Base-by-base conservation (phyloP, 1,140 invertebrate genomes). In the Heliconius nattereri region DNA sequence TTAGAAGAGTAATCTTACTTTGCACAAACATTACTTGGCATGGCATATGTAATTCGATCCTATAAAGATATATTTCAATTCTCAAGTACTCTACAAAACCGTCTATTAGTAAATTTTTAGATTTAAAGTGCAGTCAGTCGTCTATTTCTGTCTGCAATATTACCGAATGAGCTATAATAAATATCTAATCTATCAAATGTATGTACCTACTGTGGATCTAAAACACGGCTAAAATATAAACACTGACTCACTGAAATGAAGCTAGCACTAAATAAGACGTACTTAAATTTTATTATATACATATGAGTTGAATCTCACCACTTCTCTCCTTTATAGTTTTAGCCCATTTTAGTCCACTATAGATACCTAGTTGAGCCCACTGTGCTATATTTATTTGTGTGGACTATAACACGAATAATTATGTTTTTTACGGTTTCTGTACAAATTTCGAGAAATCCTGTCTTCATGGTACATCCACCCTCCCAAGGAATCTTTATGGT, bases 131-230 rank as follows among this genome's bases (percentile, higher is more conserved):
- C 26, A 26, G 26, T 66, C 23, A 54, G 60, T 29, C 23, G 40
- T 49, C 76, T 77, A 77, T 77, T 77, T 77, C 60, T 32, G 49
- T 77, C 45, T 66, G 40, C 70, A 77, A 71, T 77, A 77, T 77
- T 54, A 26, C 79, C 74, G 71, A 78, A 66, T 71, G 71, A 81
- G 75, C 75, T 57, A 54, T 78, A 78, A 78, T 73, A 57, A 78
- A 78, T 73, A 57, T 71, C 54, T 81, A 49, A 66, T 78, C 76
- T 40, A 81, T 81, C 54, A 76, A n/a, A 78, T 54, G 11, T 7
- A 52, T 75, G 19, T 52, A 20, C 1, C 7, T 49, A 60, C 60
- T 37, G 57, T 37, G 37, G 75, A 77, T 71, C 57, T 40, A 77
- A 77, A 72, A 71, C 29, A 77, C 76, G 76, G 32, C 35, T 72